These are phyloP conservation scores for Geotrypetes seraphini DNA, from an alignment of 2,797 vertebrate species.

Conservation along the genomic window DNA sequence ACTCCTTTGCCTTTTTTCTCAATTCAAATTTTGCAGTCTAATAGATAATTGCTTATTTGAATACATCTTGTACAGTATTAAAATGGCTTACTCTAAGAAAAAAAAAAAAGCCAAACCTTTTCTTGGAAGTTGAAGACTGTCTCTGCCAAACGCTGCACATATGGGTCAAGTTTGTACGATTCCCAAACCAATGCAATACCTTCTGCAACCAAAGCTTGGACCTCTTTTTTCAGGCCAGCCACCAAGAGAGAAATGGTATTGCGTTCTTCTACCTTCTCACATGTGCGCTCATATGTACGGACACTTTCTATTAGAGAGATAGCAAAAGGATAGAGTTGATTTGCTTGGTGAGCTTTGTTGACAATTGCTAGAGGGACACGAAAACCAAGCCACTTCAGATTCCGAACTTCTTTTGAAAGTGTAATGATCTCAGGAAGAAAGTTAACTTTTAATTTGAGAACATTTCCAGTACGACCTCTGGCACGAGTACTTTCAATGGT, in stretches of 20 bases:
- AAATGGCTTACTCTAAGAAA: too few relatives aligned
- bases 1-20: too few relatives aligned
- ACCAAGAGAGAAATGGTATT: slow-evolving; percentile 85
- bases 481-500: slow-evolving; percentile 90
- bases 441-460: slow-evolving; percentile 95
- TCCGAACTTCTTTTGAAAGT: slow-evolving; percentile 92
- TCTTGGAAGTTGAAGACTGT: slow-evolving; percentile 98
- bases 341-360: slow-evolving; percentile 97
- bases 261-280: slow-evolving; percentile 94
- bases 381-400: slow-evolving; percentile 97
- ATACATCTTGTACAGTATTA: too few relatives aligned
- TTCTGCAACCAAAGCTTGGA: slow-evolving; percentile 86
- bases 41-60: too few relatives aligned
- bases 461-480: slow-evolving; percentile 79
- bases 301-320: slow-evolving; percentile 97
- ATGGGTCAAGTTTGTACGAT: slow-evolving; percentile 95
- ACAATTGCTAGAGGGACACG: slow-evolving; percentile 93
- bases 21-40: too few relatives aligned
- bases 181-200: slow-evolving; percentile 95
- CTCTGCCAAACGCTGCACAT: slow-evolving; percentile 92
- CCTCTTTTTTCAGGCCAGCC: slow-evolving; percentile 92
- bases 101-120: slow-evolving; percentile 59
- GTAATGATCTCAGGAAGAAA: slow-evolving; percentile 98
- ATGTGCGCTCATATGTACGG: slow-evolving; percentile 90
- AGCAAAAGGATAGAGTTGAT: slow-evolving; percentile 95